Evolutionary conservation across 2,797 vertebrate genomes (phyloP).

Genomic region (Periparus ater): DNA sequence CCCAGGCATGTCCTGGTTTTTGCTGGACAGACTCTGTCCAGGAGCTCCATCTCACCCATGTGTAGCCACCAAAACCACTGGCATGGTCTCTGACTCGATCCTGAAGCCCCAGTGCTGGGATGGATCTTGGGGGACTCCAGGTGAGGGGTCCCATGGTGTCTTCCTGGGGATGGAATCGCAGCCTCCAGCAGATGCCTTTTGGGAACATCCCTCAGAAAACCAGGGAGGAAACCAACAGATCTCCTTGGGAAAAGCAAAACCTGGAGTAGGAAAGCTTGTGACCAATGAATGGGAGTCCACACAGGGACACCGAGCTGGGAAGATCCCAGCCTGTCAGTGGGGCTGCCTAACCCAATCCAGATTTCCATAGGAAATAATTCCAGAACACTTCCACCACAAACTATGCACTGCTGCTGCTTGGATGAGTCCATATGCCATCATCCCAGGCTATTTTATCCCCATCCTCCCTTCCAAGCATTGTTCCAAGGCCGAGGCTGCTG

Average conservation of each 20-base stretch:
- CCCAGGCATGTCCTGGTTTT: rapidly evolving
- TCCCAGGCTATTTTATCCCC: neutral
- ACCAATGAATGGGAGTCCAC: neutral
- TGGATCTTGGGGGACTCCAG: neutral
- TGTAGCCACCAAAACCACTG: neutral
- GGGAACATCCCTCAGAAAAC: neutral
- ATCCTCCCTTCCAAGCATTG: conserved; percentile 39
- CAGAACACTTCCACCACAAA: neutral
- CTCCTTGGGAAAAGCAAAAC: neutral
- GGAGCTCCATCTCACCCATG: neutral
- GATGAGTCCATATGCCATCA: neutral
- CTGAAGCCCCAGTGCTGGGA: neutral
- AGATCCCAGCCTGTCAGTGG: neutral
- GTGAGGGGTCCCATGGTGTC: neutral
- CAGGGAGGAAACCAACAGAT: neutral
- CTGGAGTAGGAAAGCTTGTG: neutral
- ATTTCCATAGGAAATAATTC: conserved; percentile 6
- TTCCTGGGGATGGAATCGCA: neutral
- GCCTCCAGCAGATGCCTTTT: neutral
- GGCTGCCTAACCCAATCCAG: conserved; percentile 40
- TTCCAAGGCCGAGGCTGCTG: neutral
- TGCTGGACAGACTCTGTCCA: neutral
- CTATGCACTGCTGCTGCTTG: neutral
- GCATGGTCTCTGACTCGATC: rapidly evolving
- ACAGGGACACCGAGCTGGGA: neutral